Evolutionary conservation across 2,888 invertebrate species (phyloP).

Genomic region (Nemapogon koenigi): DNA sequence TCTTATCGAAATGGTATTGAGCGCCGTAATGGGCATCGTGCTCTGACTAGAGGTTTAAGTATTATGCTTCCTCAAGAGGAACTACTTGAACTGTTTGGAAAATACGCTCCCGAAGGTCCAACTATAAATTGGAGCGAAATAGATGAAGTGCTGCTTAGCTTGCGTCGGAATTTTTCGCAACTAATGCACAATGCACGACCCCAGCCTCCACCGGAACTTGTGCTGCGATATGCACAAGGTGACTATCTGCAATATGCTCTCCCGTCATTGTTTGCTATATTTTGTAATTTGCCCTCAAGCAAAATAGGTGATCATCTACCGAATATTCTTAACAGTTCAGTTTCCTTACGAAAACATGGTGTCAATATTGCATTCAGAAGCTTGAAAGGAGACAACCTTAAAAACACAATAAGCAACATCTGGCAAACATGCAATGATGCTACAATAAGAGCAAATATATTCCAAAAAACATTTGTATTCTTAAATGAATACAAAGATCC

Average conservation of each 20-base stretch:
- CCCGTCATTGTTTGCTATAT: conserved; percentile 36
- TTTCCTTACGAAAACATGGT: conserved; percentile 42
- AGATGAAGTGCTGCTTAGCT: conserved; percentile 28
- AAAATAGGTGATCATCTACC: background rate
- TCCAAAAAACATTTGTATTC: conserved; percentile 28
- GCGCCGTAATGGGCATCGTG: conserved; percentile 21
- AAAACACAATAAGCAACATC: conserved; percentile 25
- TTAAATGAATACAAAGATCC: conserved; percentile 29
- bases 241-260: conserved; percentile 40
- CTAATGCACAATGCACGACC: conserved; percentile 43
- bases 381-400: conserved; percentile 25
- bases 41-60: conserved; percentile 32
- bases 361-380: conserved; percentile 32
- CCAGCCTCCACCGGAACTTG: conserved; percentile 27
- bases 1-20: conserved; percentile 19
- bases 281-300: conserved; percentile 26
- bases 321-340: background rate
- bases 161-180: conserved; percentile 35
- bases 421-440: conserved; percentile 35
- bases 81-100: conserved; percentile 25
- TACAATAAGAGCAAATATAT: conserved; percentile 34
- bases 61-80: conserved; percentile 23
- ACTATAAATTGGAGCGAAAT: conserved; percentile 34
- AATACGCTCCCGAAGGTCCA: conserved; percentile 30
- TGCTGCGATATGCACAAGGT: conserved; percentile 37